Evolutionary conservation across 2,888 invertebrate genomes (phyloP).

Genomic region (Mythimna pallens): DNA sequence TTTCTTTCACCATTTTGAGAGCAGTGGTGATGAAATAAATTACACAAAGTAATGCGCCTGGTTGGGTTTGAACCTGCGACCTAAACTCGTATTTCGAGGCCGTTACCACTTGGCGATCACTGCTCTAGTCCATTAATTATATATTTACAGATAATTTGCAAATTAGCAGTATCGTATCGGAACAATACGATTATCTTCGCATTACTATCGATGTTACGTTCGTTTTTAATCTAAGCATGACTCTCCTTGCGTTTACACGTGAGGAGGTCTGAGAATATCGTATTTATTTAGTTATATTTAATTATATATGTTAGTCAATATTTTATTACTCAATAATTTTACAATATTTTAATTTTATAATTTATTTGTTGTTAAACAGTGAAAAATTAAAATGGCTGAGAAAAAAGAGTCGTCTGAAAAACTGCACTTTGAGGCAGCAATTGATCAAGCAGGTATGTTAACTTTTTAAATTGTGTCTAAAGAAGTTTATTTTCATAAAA

Average conservation of each 20-base stretch:
- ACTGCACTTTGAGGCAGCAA: slow-evolving; percentile 72
- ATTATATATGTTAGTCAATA: background rate
- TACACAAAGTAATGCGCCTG: too few relatives aligned
- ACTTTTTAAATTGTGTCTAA: background rate
- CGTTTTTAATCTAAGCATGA: slow-evolving; percentile 33
- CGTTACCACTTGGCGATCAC: too few relatives aligned
- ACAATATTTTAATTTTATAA: background rate
- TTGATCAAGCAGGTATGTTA: slow-evolving; percentile 72
- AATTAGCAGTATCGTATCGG: slow-evolving; percentile 32
- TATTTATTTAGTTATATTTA: background rate
- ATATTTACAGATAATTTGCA: slow-evolving; percentile 26
- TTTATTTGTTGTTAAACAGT: slow-evolving; percentile 5
- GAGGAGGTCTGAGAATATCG: slow-evolving; percentile 3
- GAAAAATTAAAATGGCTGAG: slow-evolving; percentile 54
- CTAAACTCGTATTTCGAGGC: too few relatives aligned
- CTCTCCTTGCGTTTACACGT: slow-evolving; percentile 31
- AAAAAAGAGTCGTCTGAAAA: slow-evolving; percentile 54
- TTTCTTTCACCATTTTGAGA: too few relatives aligned
- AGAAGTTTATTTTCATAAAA: too few relatives aligned
- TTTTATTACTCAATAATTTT: background rate
- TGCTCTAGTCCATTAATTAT: background rate
- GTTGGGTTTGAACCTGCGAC: too few relatives aligned
- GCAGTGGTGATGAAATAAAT: too few relatives aligned
- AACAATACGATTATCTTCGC: slow-evolving; percentile 29
- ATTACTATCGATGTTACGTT: slow-evolving; percentile 24